Percentiles rank a stretch among this genome's conserved stretches.
Evolutionary conservation across 2,113 vertebrate species (phyloP).

Genomic region (Hypocryptadius cinnamomeus): DNA sequence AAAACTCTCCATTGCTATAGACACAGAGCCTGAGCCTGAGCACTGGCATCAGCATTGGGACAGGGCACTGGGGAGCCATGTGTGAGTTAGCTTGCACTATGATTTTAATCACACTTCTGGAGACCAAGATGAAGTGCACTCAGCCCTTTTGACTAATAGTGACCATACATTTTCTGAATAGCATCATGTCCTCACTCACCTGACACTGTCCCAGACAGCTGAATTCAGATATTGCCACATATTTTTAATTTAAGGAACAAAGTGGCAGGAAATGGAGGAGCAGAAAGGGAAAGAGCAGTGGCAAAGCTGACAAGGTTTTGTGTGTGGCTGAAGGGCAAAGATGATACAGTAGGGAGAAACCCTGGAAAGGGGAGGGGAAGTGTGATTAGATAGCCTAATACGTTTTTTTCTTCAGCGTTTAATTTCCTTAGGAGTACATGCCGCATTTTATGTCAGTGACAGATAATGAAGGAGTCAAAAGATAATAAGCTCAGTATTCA

Average conservation of each 20-base stretch:
- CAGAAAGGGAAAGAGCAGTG: neutral
- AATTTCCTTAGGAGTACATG: conserved; percentile 47
- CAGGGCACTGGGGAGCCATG: neutral
- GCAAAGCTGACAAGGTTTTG: neutral
- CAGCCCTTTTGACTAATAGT: neutral
- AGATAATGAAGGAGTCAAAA: conserved; percentile 36
- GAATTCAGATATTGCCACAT: neutral
- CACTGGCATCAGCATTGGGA: fast-evolving
- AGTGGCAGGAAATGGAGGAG: neutral
- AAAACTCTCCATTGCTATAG: neutral
- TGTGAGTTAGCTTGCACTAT: neutral
- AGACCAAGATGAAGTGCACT: neutral
- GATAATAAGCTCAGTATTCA: neutral
- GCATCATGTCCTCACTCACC: neutral
- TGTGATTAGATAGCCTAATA: neutral
- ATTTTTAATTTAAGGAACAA: neutral
- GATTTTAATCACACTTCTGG: neutral
- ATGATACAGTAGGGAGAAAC: neutral
- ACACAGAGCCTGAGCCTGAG: neutral
- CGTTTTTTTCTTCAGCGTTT: neutral
- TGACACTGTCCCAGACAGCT: neutral
- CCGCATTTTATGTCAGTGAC: conserved; percentile 35
- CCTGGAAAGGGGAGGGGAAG: neutral
- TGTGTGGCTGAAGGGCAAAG: neutral
- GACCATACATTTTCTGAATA: neutral